phyloP scores from a whole-genome alignment of 2,797 vertebrate species.

The Botia almorhae region DNA sequence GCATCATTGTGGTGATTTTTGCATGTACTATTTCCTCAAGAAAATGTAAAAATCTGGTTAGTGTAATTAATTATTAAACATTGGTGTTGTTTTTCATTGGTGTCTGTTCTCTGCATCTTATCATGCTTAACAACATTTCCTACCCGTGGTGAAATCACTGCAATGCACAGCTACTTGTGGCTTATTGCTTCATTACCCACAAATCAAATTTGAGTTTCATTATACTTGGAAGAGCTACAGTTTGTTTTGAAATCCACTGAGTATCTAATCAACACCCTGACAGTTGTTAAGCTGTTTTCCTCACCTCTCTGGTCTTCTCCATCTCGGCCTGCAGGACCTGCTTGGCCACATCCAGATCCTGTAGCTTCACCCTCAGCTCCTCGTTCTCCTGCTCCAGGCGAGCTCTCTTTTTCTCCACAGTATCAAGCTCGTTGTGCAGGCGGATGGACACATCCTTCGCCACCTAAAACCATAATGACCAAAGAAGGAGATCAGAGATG shows the following conservation, averaged over 20 bases:
- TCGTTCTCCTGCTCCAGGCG: constrained; percentile 94
- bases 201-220: background rate
- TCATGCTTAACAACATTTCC: background rate
- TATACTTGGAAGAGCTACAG: background rate
- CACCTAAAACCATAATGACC: constrained; percentile 77
- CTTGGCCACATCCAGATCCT: constrained; percentile 93
- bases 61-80: background rate
- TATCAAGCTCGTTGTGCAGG: constrained; percentile 93
- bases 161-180: background rate
- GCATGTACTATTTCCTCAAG: no score
- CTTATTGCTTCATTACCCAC: background rate
- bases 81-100: background rate
- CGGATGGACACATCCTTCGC: constrained; percentile 96
- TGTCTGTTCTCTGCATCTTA: background rate
- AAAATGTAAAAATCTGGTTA: no score
- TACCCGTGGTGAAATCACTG: background rate
- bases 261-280: background rate
- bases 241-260: background rate
- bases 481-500: background rate
- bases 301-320: constrained; percentile 91
- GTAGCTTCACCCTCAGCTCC: constrained; percentile 87
- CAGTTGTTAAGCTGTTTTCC: constrained; percentile 23
- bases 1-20: no score
- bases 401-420: constrained; percentile 90
- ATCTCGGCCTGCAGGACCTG: constrained; percentile 96